These are phyloP conservation scores for Pseudochromis fuscus DNA, from an alignment of 2,797 vertebrate species.

Conservation along the genomic window DNA sequence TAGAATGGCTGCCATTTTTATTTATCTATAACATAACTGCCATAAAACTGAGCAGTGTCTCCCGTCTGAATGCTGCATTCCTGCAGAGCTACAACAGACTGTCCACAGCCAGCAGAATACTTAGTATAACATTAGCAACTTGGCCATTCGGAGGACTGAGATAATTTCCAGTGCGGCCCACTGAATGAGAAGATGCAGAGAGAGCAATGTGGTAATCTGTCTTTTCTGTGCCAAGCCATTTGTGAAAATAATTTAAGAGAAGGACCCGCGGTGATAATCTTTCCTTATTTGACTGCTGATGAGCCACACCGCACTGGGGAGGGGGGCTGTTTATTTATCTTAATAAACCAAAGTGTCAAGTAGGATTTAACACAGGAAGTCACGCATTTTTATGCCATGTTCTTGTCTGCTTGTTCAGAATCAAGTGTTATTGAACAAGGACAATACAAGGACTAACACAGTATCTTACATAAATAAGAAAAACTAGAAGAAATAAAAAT, in stretches of 20 bases:
- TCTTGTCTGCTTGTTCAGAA: not conserved
- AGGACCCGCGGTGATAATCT: slow-evolving; percentile 40
- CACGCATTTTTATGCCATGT: not conserved
- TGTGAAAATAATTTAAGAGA: slow-evolving; percentile 53
- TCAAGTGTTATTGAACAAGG: too few relatives aligned
- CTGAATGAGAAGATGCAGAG: slow-evolving; percentile 29
- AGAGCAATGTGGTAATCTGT: slow-evolving; percentile 24
- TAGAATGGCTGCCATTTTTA: slow-evolving; percentile 19
- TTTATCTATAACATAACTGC: slow-evolving; percentile 26
- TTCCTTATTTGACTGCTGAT: slow-evolving; percentile 51
- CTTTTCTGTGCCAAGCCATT: not conserved
- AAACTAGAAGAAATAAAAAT: too few relatives aligned
- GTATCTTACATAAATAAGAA: too few relatives aligned
- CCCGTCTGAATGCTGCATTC: slow-evolving; percentile 3
- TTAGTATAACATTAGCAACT: slow-evolving; percentile 29
- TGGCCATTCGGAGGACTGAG: slow-evolving; percentile 12
- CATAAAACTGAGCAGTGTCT: slow-evolving; percentile 28
- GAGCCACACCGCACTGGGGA: slow-evolving; percentile 23
- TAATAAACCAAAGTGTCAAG: not conserved
- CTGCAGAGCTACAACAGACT: not conserved
- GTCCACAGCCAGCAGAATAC: slow-evolving; percentile 1
- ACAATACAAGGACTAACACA: too few relatives aligned
- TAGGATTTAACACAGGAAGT: not conserved
- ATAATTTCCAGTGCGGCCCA: slow-evolving; percentile 40
- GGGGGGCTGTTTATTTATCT: not conserved